Base-by-base conservation (phyloP, 2,888 invertebrate species). In the Fissipunctia ypsillon region DNA sequence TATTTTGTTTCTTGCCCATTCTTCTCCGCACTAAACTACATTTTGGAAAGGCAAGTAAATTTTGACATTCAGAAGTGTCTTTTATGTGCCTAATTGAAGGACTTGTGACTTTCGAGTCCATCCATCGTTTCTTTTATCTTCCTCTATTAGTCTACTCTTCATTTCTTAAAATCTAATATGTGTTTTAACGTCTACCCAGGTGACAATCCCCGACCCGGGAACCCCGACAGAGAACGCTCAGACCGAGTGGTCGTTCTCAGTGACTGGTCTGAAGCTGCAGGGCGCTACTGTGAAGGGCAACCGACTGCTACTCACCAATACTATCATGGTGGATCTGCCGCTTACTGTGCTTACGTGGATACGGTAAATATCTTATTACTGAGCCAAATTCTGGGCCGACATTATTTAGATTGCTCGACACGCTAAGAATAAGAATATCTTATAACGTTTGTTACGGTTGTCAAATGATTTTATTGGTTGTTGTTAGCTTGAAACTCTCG, bases 221-320 rank as follows among this genome's bases (percentile, higher is more conserved):
- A 92, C 96, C 0, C 97, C 97, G 76, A 94, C 95, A 10, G 97
- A 97, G 64, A 96, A 96, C 77, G 97, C 97, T 66, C 97, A 97
- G 86, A 97, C 97, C 63, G 97, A 97, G 88, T 97, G 97, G 93
- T 97, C 97, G 70, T 97, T 97, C 93, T 97, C 97, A 1, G 97
- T 97, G 86, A 96, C 96, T 89, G 99, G 99, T 2, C 97, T 99
- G 80, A 99, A 99, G 96, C 96, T 99, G 83, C 99, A 99, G 96
- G 99, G 99, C 70, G 99, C 99, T 48, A 98, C 98, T 80, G 99
- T 99, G 90, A 98, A 98, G 91, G 98, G 98, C 91, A 99, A 99
- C 93, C 98, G 98, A 83, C 97, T 99, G 70, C 97, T 98, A 77
- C 96, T 99, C 83, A 98, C 99, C 31, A 98, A 99, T 61, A 99